Base-by-base conservation (phyloP, 1,140 invertebrate species). In the Helicoverpa zea region DNA sequence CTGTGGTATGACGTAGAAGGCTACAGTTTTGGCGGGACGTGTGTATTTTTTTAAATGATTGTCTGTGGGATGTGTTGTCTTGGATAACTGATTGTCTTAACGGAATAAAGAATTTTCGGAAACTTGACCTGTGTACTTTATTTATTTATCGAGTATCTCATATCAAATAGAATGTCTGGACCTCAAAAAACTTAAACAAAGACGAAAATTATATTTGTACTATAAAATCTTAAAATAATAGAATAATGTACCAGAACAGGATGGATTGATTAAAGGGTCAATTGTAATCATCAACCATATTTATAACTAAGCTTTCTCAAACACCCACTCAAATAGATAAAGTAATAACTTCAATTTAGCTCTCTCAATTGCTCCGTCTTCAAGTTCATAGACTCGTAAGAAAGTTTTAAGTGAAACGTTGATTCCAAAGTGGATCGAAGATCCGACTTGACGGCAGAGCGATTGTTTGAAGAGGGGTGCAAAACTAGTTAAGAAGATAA, bases 341-440 rank as follows among this genome's bases (percentile, higher is more conserved):
- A 43, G 16, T n/a, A 66, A 49, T 49, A 14, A 66, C 10, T 49
- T 68, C 23, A 43, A 68, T 68, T 18, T 18, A 49, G 4, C 43
- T 49, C 13, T 12, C 11, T 49, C 64, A 49, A 43, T n/a, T 10
- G 3, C 58, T 61, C 51, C 51, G 56, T 59, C 68, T 72, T 30
- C 68, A 72, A 18, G 52, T 13, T 13, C 29, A 29, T 54, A 72
- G 47, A 9, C 54, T 23, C 3, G 9, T 59, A 77, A 64, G 72
- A 85, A 86, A 83, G 54, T 86, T 84, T 84, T 84, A 82, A 86
- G 80, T 86, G 80, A 86, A 84, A 86, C 68, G 82, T 86, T 81
- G 58, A 74, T 80, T 82, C 59, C 63, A 75, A 86, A 86, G 77
- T 83, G 72, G 81, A 75, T 76, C 77, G 75, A 76, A 86, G 79